These are phyloP conservation scores for Meleagris gallopavo DNA, from an alignment of 2,113 vertebrate species.

Conservation along the genomic window DNA sequence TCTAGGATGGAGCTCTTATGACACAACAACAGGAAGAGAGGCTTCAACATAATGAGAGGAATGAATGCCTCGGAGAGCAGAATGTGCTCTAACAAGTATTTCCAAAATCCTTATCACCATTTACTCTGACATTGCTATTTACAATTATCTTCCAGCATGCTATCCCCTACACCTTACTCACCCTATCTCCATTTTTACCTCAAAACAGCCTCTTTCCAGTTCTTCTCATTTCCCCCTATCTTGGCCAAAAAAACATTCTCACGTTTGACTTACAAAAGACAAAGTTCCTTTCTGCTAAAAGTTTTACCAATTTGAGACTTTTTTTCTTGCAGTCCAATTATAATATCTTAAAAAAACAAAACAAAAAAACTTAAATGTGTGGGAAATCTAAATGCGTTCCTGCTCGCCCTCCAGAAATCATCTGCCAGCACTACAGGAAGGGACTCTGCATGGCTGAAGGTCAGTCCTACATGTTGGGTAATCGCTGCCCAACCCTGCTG, in stretches of 20 bases:
- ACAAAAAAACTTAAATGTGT: background rate
- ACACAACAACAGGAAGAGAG: background rate
- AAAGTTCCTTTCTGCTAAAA: background rate
- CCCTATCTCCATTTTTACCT: background rate
- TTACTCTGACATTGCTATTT: background rate
- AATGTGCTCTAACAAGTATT: conserved; percentile 52
- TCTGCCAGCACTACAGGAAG: background rate
- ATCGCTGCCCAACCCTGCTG: background rate
- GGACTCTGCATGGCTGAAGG: background rate
- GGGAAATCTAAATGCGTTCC: fast-evolving
- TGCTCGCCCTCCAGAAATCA: background rate
- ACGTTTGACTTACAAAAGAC: background rate
- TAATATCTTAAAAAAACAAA: background rate
- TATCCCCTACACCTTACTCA: background rate
- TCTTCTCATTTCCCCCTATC: background rate
- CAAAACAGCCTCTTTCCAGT: background rate
- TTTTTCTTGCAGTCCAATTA: background rate
- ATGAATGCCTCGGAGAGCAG: background rate
- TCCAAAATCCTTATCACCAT: conserved; percentile 21
- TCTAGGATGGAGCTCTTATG: background rate
- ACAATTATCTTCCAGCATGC: background rate
- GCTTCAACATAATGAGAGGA: background rate
- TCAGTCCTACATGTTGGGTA: background rate
- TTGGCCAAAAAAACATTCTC: background rate
- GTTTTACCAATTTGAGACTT: background rate